These are phyloP conservation scores for Muraenolepis orangiensis DNA, from an alignment of 2,797 vertebrate genomes.

Conservation along the genomic window DNA sequence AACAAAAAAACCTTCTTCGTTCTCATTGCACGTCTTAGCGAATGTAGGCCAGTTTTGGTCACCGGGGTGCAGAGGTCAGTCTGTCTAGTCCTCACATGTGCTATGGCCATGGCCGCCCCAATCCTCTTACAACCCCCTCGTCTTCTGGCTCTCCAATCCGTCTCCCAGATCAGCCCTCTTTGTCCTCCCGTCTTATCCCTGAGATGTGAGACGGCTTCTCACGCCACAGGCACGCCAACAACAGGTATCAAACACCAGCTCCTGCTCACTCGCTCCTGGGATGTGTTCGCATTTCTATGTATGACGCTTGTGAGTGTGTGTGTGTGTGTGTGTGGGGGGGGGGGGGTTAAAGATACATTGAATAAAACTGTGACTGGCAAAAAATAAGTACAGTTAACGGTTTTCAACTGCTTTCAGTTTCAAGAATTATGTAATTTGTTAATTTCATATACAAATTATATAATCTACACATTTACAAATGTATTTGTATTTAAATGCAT, in stretches of 20 bases:
- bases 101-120: constrained; percentile 36
- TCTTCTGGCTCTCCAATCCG: constrained; percentile 49
- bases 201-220: constrained; percentile 56
- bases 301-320: background rate
- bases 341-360: background rate
- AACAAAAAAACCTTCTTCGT: background rate
- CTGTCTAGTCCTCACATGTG: constrained; percentile 62
- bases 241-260: constrained; percentile 56
- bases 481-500: no score
- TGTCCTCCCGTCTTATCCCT: constrained; percentile 57
- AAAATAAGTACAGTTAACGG: background rate
- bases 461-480: background rate
- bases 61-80: constrained; percentile 45
- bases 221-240: constrained; percentile 57
- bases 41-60: constrained; percentile 61
- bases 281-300: background rate
- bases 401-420: no score
- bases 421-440: no score
- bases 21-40: constrained; percentile 23
- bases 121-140: constrained; percentile 72
- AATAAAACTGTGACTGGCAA: background rate
- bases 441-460: background rate
- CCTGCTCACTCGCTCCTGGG: constrained; percentile 19
- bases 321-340: background rate
- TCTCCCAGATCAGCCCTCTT: constrained; percentile 50